These are phyloP conservation scores for Salvelinus alpinus DNA, from an alignment of 2,113 vertebrate genomes.

Conservation along the genomic window DNA sequence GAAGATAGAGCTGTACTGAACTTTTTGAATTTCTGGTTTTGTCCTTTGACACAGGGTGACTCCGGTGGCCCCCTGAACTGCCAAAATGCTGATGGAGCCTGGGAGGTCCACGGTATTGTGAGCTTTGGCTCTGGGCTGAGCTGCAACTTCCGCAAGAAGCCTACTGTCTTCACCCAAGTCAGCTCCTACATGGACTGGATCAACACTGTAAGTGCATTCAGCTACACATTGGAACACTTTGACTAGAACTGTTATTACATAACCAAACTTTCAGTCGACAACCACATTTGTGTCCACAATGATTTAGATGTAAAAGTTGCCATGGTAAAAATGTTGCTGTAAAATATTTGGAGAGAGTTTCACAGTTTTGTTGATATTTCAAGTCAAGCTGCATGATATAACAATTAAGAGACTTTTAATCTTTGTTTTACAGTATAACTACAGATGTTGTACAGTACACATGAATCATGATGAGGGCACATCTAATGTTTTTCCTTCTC, in stretches of 20 bases:
- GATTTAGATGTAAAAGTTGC: too few species aligned
- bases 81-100: slow-evolving; percentile 50
- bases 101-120: slow-evolving; percentile 85
- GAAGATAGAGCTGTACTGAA: background rate
- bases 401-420: too few species aligned
- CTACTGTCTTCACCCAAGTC: slow-evolving; percentile 86
- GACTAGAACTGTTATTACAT: background rate
- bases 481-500: background rate
- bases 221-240: background rate
- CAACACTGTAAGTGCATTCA: slow-evolving; percentile 69
- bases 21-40: background rate
- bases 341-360: too few species aligned
- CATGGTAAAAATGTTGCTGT: too few species aligned
- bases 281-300: too few species aligned
- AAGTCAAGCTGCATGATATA: too few species aligned
- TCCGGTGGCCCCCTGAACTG: slow-evolving; percentile 92
- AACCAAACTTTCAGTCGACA: too few species aligned
- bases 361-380: too few species aligned
- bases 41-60: slow-evolving; percentile 78
- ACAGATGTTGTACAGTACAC: background rate
- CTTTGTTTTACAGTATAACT: background rate
- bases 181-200: slow-evolving; percentile 85
- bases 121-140: slow-evolving; percentile 82
- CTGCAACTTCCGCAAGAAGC: slow-evolving; percentile 84
- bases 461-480: background rate